Evolutionary conservation across 2,797 vertebrate species (phyloP), one percentile per base, ranked within the genome.

Genomic region (Enteromius paludinosus): DNA sequence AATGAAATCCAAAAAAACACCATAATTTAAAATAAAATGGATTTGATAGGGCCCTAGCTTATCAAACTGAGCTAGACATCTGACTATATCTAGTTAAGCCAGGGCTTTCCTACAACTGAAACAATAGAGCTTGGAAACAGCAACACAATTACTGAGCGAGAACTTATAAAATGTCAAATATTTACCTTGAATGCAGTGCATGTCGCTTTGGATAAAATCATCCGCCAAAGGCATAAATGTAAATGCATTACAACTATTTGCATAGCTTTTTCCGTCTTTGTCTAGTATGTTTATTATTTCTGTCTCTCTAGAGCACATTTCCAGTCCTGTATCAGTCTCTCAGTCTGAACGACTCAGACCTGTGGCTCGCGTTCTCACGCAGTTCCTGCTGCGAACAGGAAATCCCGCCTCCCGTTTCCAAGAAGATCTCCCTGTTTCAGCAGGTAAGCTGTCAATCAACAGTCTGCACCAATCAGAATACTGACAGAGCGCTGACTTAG

Each of bases 301-400:
- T 8, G 1, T 49, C 0, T 66, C 23, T 45, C 11, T 88, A 99
- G 98, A 87, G 94, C 79, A 94, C 96, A 14, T 97, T 98, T 30
- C 96, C 96, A 3, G 85, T 68, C 82, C 92, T 99, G 68, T 96
- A 96, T 91, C 96, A 97, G 91, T 95, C 90, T 8, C 93, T 99
- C 84, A 93, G 94, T 91, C 95, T 99, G 88, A 95, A 94, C 86
- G 96, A 99, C 86, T 93, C 91, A 76, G 94, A 94, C 87, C 93
- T 98, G 80, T 99, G 98, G 98, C 93, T 90, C 81, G 83, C 93
- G 86, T 99, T 97, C 90, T 96, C 96, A 47, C 95, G 89, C 87
- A 97, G 96, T 90, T 98, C 96, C 56, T 81, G 89, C 75, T 99
- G 97, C 90, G 98, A 99, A 86, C 97, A 98, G 91, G 96, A 98